Percentiles rank a stretch among this genome's conserved stretches.
Evolutionary conservation across 1,140 invertebrate species (phyloP).

Genomic region (Sesamia nonagrioides): DNA sequence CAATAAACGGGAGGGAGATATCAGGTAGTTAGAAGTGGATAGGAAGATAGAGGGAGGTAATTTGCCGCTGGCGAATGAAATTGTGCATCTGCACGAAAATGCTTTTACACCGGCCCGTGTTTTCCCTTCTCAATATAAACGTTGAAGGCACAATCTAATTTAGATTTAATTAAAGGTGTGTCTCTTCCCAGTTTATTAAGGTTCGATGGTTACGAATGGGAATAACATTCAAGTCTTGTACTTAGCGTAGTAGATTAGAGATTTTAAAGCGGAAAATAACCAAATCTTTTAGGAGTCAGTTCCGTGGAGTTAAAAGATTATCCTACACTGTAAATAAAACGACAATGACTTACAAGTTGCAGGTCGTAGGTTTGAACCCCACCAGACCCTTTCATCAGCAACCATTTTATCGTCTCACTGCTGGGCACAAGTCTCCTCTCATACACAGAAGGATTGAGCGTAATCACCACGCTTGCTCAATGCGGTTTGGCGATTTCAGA

Average conservation of each 20-base stretch:
- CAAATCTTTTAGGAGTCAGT: too few relatives aligned
- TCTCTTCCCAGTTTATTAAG: constrained; percentile 11
- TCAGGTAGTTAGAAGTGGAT: constrained; percentile 6
- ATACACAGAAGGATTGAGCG: too few relatives aligned
- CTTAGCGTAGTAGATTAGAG: neutral
- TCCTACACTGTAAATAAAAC: too few relatives aligned
- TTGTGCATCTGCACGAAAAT: constrained; percentile 48
- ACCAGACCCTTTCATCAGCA: too few relatives aligned
- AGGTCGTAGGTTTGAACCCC: too few relatives aligned
- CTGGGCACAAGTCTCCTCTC: too few relatives aligned
- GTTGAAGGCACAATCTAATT: constrained; percentile 22
- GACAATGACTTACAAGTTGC: too few relatives aligned
- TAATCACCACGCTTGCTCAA: too few relatives aligned
- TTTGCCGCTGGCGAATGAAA: constrained; percentile 40
- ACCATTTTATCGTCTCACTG: too few relatives aligned
- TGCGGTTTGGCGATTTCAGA: too few relatives aligned
- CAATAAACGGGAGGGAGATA: constrained; percentile 39
- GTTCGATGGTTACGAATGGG: constrained; percentile 6
- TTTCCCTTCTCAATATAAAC: constrained; percentile 22
- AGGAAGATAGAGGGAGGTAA: constrained; percentile 18
- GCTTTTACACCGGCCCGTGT: constrained; percentile 40
- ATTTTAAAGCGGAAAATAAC: too few relatives aligned
- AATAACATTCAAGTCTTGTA: neutral
- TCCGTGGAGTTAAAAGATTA: too few relatives aligned
- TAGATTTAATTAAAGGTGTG: constrained; percentile 20